phyloP scores from a whole-genome alignment of 2,113 vertebrate species.

The Gnathonemus longibarbis region DNA sequence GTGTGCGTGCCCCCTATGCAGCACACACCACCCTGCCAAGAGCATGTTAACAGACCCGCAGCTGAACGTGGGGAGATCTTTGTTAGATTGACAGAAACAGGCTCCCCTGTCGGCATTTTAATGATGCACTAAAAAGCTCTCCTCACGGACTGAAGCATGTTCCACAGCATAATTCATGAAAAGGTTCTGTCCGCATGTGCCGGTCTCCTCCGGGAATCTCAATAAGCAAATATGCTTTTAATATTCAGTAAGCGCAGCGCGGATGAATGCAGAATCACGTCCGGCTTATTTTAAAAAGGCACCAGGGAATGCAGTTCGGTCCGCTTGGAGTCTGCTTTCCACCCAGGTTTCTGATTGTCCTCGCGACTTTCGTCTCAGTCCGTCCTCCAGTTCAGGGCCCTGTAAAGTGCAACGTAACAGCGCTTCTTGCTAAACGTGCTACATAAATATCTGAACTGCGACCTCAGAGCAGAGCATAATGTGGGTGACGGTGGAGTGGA shows the following conservation, averaged over 20 bases:
- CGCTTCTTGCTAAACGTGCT: not conserved
- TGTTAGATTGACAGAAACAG: slow-evolving; percentile 40
- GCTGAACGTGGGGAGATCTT: not conserved
- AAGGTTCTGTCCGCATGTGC: not conserved
- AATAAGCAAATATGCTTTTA: not conserved
- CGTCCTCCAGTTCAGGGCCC: not conserved
- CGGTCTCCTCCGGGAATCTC: not conserved
- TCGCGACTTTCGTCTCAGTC: not conserved
- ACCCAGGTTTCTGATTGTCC: not conserved
- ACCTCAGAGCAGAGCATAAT: not conserved
- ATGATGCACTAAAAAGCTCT: slow-evolving; percentile 31
- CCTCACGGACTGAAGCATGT: slow-evolving; percentile 8
- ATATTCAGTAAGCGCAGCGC: not conserved
- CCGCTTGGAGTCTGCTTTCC: not conserved
- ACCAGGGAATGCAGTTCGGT: not conserved
- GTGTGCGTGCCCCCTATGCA: not conserved
- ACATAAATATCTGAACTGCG: not conserved
- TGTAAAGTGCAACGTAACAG: not conserved
- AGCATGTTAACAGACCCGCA: not conserved
- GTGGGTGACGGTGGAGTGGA: not conserved
- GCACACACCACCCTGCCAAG: not conserved
- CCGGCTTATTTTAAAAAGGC: not conserved
- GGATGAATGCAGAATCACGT: not conserved
- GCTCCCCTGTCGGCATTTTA: slow-evolving; percentile 34
- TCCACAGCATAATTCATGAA: not conserved